These are phyloP conservation scores for Passer domesticus DNA, from an alignment of 2,113 vertebrate species.

Conservation along the genomic window DNA sequence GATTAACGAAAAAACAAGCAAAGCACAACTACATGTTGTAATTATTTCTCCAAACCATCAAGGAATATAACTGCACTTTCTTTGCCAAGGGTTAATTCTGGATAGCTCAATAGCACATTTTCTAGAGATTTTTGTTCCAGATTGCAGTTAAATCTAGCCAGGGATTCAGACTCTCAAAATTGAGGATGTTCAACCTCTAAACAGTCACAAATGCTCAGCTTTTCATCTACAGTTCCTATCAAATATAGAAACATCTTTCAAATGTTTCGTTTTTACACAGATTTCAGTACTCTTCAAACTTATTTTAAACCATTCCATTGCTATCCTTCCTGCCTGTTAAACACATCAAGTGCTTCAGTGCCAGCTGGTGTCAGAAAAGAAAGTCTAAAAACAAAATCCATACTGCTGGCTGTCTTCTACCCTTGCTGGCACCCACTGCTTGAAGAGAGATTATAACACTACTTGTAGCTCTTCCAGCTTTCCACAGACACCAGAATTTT, in stretches of 20 bases:
- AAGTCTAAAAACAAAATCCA: conserved; percentile 56
- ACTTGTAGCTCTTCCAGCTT: conserved; percentile 32
- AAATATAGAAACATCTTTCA: conserved; percentile 66
- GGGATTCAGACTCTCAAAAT: conserved; percentile 28
- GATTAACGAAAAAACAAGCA: background rate
- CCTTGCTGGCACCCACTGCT: conserved; percentile 40
- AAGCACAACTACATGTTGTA: background rate
- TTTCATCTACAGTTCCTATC: conserved; percentile 48
- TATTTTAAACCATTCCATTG: conserved; percentile 64
- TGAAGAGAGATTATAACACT: conserved; percentile 48
- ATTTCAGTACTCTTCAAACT: conserved; percentile 58
- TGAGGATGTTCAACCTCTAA: conserved; percentile 49
- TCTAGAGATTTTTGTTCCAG: conserved; percentile 38
- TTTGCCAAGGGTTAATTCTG: conserved; percentile 45
- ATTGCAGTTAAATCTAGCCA: conserved; percentile 56
- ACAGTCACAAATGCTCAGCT: conserved; percentile 50
- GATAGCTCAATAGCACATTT: background rate
- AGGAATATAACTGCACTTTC: background rate
- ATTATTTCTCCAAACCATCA: background rate
- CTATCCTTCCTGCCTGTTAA: conserved; percentile 63
- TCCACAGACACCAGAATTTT: conserved; percentile 30
- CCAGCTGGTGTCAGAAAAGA: conserved; percentile 65
- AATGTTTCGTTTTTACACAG: conserved; percentile 58
- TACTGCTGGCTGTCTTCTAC: conserved; percentile 53
- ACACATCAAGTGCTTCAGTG: conserved; percentile 61